Percentiles rank a stretch among this genome's conserved stretches.
phyloP scores from a whole-genome alignment of 2,113 vertebrate genomes.

The Haliaeetus leucogaster region DNA sequence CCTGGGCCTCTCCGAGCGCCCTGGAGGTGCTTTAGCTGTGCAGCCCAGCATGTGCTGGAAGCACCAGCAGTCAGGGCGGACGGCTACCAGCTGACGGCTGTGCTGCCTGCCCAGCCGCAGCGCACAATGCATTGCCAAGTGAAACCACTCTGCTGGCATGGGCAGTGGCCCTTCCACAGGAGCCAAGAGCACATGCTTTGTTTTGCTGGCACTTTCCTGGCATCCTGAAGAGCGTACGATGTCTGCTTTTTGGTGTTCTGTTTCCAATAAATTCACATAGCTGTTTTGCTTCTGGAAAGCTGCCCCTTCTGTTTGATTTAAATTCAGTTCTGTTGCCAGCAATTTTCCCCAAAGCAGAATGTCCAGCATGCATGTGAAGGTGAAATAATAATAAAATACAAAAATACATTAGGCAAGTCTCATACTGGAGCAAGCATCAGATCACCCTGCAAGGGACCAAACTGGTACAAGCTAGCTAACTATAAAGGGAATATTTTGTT shows the following conservation, averaged over 20 bases:
- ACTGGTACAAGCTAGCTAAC: not conserved
- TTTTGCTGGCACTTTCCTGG: not conserved
- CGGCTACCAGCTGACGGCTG: not conserved
- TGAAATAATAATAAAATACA: not conserved
- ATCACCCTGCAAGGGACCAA: not conserved
- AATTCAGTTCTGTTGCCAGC: not conserved
- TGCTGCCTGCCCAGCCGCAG: not conserved
- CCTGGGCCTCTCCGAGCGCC: not conserved
- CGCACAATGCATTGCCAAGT: not conserved
- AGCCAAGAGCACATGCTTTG: not conserved
- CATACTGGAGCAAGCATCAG: not conserved
- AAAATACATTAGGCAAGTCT: not conserved
- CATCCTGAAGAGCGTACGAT: not conserved
- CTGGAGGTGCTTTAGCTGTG: not conserved
- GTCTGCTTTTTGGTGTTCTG: not conserved
- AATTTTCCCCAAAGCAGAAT: not conserved
- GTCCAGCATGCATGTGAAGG: not conserved
- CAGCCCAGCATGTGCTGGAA: not conserved
- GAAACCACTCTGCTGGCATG: not conserved
- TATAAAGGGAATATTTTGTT: not conserved
- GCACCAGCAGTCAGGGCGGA: rapidly evolving
- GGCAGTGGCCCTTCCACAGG: rapidly evolving
- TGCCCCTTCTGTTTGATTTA: not conserved
- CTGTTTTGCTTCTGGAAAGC: not conserved
- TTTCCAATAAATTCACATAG: not conserved